These are phyloP conservation scores for Chiridota heheva DNA, from an alignment of 35 echinoderm and acorn worm species.

Conservation along the genomic window DNA sequence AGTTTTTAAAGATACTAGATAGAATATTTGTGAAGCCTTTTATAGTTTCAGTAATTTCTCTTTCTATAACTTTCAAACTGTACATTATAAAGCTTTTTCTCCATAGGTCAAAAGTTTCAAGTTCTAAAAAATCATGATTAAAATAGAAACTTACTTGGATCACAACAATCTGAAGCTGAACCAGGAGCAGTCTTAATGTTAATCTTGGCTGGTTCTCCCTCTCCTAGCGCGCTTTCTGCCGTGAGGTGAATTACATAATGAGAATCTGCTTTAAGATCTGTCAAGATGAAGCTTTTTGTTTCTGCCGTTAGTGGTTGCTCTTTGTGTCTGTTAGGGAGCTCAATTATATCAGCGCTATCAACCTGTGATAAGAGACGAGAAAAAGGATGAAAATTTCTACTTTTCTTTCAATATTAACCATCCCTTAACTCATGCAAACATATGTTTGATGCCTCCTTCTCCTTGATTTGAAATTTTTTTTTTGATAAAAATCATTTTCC, in stretches of 20 bases:
- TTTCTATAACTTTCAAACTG: too few species aligned
- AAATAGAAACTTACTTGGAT: constrained; percentile 30
- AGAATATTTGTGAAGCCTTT: too few species aligned
- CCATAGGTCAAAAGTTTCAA: too few species aligned
- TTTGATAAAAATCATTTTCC: too few species aligned
- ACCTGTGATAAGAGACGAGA: constrained; percentile 23
- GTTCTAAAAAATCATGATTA: too few species aligned
- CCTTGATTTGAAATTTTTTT: too few species aligned
- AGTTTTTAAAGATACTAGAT: too few species aligned
- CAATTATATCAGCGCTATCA: neutral
- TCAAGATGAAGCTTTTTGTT: constrained; percentile 18
- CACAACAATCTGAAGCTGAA: neutral
- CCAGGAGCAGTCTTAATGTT: constrained; percentile 39
- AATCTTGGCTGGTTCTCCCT: constrained; percentile 32
- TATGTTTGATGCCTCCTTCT: too few species aligned
- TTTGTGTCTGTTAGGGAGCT: neutral
- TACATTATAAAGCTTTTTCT: too few species aligned
- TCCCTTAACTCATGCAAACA: too few species aligned
- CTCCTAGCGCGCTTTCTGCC: constrained; percentile 36
- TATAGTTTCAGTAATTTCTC: too few species aligned
- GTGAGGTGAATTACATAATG: constrained; percentile 37
- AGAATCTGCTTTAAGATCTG: constrained; percentile 17
- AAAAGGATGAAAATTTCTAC: neutral
- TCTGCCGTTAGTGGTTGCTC: constrained; percentile 3
- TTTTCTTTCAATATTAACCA: neutral